A percentile compares a stretch with the other conserved stretches of the same genome.
These are phyloP conservation scores for Atrina japonica DNA, from an alignment of 2,888 invertebrate genomes.

Conservation along the genomic window DNA sequence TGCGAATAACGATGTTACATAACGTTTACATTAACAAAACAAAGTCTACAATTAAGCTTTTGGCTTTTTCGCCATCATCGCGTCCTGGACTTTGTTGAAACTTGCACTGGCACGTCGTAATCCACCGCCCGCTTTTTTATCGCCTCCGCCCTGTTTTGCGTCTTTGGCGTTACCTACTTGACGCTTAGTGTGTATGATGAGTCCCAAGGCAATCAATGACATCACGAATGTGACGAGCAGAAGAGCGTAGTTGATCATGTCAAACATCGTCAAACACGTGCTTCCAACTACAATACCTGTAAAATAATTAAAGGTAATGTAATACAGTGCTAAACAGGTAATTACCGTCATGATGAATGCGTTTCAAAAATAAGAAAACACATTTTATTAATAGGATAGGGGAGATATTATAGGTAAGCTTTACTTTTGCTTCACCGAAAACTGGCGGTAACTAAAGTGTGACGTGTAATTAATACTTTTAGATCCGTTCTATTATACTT, in stretches of 20 bases:
- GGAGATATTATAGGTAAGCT: no score
- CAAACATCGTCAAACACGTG: slow-evolving; percentile 29
- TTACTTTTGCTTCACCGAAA: no score
- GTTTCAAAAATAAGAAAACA: neutral
- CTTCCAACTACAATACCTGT: slow-evolving; percentile 33
- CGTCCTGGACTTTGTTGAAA: slow-evolving; percentile 23
- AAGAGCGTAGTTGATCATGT: slow-evolving; percentile 33
- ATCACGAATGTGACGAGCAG: slow-evolving; percentile 20
- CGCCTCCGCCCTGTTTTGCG: slow-evolving; percentile 23
- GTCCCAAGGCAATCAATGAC: slow-evolving; percentile 32
- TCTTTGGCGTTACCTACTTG: slow-evolving; percentile 32
- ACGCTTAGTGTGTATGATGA: slow-evolving; percentile 34
- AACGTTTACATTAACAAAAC: no score
- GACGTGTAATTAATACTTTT: no score
- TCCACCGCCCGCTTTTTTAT: neutral
- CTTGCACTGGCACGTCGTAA: slow-evolving; percentile 13
- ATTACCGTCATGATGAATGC: no score
- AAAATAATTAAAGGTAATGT: neutral
- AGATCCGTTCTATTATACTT: no score
- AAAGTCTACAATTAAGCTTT: no score
- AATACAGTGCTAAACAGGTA: no score
- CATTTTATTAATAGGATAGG: neutral
- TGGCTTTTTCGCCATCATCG: neutral
- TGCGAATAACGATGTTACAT: no score
- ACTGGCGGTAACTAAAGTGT: no score